phyloP scores from a whole-genome alignment of 2,888 invertebrate genomes.

The Seira sanloemensis region DNA sequence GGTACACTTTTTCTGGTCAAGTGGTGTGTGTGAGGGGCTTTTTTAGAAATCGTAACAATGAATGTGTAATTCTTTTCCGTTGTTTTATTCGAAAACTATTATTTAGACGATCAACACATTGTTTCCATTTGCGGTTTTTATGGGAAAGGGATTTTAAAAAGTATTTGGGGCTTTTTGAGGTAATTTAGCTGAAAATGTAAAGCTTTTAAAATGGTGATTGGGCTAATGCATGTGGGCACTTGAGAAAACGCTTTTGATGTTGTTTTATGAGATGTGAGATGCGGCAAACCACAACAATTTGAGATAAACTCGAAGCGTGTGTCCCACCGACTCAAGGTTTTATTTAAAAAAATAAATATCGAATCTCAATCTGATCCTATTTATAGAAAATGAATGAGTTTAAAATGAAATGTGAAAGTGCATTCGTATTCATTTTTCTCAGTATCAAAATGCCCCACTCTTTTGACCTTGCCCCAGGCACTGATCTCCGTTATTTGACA shows the following conservation, averaged over 20 bases:
- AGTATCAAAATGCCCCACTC: too few relatives aligned
- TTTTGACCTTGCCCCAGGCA: slow-evolving; percentile 58
- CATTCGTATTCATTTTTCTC: too few relatives aligned
- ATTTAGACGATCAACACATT: neutral
- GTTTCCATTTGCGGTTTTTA: neutral
- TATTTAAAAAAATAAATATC: neutral
- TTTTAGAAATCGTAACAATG: slow-evolving; percentile 33
- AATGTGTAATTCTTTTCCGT: slow-evolving; percentile 37
- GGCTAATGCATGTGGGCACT: slow-evolving; percentile 34
- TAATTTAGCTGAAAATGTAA: neutral
- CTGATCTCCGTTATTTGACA: slow-evolving; percentile 44
- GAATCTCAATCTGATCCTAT: too few relatives aligned
- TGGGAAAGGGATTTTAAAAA: neutral
- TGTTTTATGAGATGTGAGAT: too few relatives aligned
- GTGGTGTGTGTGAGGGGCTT: slow-evolving; percentile 37
- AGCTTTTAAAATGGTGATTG: neutral
- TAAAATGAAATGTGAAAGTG: too few relatives aligned
- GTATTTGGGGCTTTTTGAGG: neutral
- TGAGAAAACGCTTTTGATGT: neutral
- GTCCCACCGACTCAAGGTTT: neutral
- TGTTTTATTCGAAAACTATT: too few relatives aligned
- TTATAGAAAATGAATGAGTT: too few relatives aligned
- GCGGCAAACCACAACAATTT: neutral
- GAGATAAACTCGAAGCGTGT: neutral
- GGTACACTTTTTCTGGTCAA: slow-evolving; percentile 24